Percentiles rank a stretch among this genome's conserved stretches.
Conservation (phyloP, 2,113 vertebrate genomes). For the Zonotrichia leucophrys region DNA sequence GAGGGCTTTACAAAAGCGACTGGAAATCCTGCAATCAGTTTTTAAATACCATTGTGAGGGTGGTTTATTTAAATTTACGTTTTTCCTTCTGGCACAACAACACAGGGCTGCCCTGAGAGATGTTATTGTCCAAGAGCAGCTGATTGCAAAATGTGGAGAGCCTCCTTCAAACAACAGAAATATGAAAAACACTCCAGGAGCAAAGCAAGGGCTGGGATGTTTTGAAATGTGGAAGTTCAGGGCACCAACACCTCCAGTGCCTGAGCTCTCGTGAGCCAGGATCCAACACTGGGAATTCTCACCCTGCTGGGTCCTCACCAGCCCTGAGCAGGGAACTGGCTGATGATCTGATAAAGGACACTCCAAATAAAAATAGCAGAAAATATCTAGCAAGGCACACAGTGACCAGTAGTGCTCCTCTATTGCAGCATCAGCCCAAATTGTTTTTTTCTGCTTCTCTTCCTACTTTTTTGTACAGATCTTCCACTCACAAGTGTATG, state of each 20-base stretch:
- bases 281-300: background rate
- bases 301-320: background rate
- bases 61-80: background rate
- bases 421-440: background rate
- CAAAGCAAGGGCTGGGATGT: background rate
- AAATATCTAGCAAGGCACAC: background rate
- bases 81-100: background rate
- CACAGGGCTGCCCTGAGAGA: background rate
- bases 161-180: background rate
- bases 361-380: background rate
- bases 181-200: background rate
- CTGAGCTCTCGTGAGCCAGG: background rate
- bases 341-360: background rate
- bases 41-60: slow-evolving; percentile 30
- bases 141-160: background rate
- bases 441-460: background rate
- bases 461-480: background rate
- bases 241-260: background rate
- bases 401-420: background rate
- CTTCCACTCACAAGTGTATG: background rate
- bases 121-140: background rate
- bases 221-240: background rate
- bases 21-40: slow-evolving; percentile 39
- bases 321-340: background rate
- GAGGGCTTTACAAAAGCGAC: background rate